Evolutionary conservation across 2,113 vertebrate genomes (phyloP).

Genomic region (Coptodon bakossiorum): DNA sequence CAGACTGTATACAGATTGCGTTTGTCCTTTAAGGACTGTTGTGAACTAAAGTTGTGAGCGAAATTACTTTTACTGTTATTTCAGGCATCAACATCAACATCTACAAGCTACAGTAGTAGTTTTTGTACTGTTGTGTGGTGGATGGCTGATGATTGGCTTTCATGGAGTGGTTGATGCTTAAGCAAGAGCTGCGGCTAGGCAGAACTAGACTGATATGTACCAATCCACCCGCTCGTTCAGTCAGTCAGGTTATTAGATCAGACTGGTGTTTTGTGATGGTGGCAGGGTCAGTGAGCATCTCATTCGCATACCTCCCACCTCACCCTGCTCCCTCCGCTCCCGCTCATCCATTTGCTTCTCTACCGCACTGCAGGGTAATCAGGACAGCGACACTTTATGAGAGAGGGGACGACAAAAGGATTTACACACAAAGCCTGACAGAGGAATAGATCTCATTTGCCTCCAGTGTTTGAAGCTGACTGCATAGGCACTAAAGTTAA

Average conservation of each 20-base stretch:
- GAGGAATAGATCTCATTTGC: slow-evolving; percentile 56
- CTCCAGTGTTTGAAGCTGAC: slow-evolving; percentile 46
- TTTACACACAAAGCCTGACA: slow-evolving; percentile 59
- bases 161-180: slow-evolving; percentile 9
- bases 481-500: slow-evolving; percentile 45
- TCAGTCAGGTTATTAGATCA: slow-evolving; percentile 67
- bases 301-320: slow-evolving; percentile 16
- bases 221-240: slow-evolving; percentile 38
- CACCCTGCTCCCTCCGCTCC: slow-evolving; percentile 10
- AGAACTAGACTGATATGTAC: slow-evolving; percentile 38
- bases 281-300: slow-evolving; percentile 72
- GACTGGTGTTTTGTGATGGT: slow-evolving; percentile 66
- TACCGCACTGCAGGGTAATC: slow-evolving; percentile 65
- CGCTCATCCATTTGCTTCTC: slow-evolving; percentile 50
- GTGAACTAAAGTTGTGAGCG: background rate
- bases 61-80: background rate
- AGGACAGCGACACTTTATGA: slow-evolving; percentile 68
- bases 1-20: background rate
- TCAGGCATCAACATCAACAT: background rate
- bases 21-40: background rate
- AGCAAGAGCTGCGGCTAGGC: slow-evolving; percentile 17
- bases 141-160: background rate
- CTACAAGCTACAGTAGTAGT: background rate
- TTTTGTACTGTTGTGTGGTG: background rate
- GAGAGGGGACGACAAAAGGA: slow-evolving; percentile 64